Base-by-base conservation (phyloP, 2,888 invertebrate species). In the Teinopalpus imperialis region DNA sequence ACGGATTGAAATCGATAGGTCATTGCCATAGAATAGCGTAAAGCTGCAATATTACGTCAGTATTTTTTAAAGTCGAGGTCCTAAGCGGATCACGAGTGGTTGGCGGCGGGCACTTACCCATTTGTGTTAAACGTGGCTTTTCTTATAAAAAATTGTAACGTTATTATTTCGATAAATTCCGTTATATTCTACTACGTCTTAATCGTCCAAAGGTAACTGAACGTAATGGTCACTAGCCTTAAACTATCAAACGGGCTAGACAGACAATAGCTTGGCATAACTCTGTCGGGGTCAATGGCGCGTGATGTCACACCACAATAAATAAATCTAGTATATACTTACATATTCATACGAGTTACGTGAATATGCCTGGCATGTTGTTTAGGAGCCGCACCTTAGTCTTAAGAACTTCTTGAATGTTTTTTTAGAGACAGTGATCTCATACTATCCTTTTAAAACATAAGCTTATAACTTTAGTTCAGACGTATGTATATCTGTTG, bases 211-310 rank as follows among this genome's bases (percentile, higher is more conserved):
- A 29, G 35, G 29, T 35, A 35, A 35, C 4, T 27, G 9, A 34
- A 20, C 29, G 42, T 26, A 42, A 24, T 36, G 9, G 36, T 44
- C 36, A 31, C 30, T 37, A 44, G 30, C 20, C 10, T 41, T 45
- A 36, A 37, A 31, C 43, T 21, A 35, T 56, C 54, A 55, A 34
- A 45, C 58, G 42, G 40, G 8, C 51, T 54, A 66, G 54, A 60
- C 39, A 45, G 21, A 44, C 46, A 48, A 51, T 51, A 13, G 43
- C 61, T 46, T 50, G 61, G 65, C 29, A 35, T 40, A 40, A 29
- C 40, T 71, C 68, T 57, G 53, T 66, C 62, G 70, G 60, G 80
- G 76, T 80, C 83, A 82, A 79, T 81, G 79, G 67, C 74, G 83
- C 74, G 57, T 83, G 80, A 79, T 76, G 80, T 82, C 81, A 81